These are phyloP conservation scores for Cheilosia grossa DNA, from an alignment of 2,888 invertebrate genomes.

Conservation along the genomic window DNA sequence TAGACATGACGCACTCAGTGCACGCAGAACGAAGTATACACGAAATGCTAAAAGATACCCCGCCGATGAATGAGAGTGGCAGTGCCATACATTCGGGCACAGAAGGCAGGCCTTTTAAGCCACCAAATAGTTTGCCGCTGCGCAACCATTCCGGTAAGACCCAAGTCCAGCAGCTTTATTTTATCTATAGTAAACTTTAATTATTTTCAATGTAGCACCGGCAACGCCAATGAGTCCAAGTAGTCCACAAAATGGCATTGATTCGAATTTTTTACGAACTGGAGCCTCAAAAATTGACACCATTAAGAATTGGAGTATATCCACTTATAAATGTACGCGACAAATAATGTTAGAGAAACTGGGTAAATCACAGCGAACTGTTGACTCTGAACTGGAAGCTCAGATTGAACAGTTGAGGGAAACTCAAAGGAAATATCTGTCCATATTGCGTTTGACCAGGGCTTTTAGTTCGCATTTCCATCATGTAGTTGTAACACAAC, in stretches of 20 bases:
- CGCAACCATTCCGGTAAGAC: slow-evolving; percentile 87
- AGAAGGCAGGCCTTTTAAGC: slow-evolving; percentile 87
- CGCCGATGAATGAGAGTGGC: slow-evolving; percentile 90
- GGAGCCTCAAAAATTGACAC: slow-evolving; percentile 93
- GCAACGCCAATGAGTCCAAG: slow-evolving; percentile 84
- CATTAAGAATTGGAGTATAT: slow-evolving; percentile 98
- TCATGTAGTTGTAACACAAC: slow-evolving; percentile 93
- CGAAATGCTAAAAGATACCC: slow-evolving; percentile 93
- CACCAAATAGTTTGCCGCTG: slow-evolving; percentile 88
- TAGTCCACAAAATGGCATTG: slow-evolving; percentile 79
- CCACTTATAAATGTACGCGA: slow-evolving; percentile 98
- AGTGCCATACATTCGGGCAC: slow-evolving; percentile 90
- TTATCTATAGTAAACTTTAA: slow-evolving; percentile 6
- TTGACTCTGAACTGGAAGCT: slow-evolving; percentile 96
- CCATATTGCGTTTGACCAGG: slow-evolving; percentile 92
- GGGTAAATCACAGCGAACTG: slow-evolving; percentile 95
- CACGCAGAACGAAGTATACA: slow-evolving; percentile 85
- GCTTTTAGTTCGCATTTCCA: slow-evolving; percentile 95
- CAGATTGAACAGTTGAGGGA: slow-evolving; percentile 96
- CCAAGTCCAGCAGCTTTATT: not conserved
- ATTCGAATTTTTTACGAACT: slow-evolving; percentile 79
- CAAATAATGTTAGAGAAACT: slow-evolving; percentile 98
- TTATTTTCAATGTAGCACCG: slow-evolving; percentile 79
- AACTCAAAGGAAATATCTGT: slow-evolving; percentile 95
- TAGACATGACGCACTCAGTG: slow-evolving; percentile 79